A percentile compares a stretch with the other conserved stretches of the same genome.
These are phyloP conservation scores for Chionomys nivalis DNA, from an alignment of 2,113 vertebrate species.

Conservation along the genomic window DNA sequence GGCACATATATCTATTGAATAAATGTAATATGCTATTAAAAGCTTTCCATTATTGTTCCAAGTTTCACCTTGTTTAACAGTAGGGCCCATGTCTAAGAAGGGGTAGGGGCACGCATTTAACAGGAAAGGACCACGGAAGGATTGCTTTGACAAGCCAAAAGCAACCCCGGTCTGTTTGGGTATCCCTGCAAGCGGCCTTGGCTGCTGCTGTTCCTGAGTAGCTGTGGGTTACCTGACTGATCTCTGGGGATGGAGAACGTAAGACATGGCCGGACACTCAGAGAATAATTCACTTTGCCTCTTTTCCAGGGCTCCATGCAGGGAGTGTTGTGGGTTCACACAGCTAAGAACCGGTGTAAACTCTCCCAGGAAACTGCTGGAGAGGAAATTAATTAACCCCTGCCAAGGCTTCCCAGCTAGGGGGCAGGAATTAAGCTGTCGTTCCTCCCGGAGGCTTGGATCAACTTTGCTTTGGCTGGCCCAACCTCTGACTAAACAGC, in stretches of 20 bases:
- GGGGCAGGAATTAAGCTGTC: constrained; percentile 81
- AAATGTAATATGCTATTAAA: neutral
- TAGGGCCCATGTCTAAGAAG: neutral
- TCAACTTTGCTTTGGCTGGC: constrained; percentile 60
- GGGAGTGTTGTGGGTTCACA: constrained; percentile 40
- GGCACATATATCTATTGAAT: constrained; percentile 13
- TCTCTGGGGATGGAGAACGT: neutral
- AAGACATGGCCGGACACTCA: constrained; percentile 1
- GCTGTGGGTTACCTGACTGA: neutral
- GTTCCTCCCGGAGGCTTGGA: constrained; percentile 73
- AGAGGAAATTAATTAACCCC: constrained; percentile 83
- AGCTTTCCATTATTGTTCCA: neutral
- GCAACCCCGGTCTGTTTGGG: neutral
- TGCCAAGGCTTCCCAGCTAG: constrained; percentile 70
- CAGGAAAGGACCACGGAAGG: neutral
- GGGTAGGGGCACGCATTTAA: neutral
- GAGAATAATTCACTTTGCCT: constrained; percentile 66
- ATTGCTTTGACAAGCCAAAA: neutral
- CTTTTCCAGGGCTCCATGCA: constrained; percentile 18
- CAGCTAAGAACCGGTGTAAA: constrained; percentile 69
- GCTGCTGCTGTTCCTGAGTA: neutral
- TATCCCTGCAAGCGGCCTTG: neutral
- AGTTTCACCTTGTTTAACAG: neutral
- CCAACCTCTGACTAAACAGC: constrained; percentile 50
- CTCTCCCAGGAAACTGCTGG: constrained; percentile 67